Evolutionary conservation across 2,797 vertebrate genomes (phyloP).

Genomic region (Lemur catta): DNA sequence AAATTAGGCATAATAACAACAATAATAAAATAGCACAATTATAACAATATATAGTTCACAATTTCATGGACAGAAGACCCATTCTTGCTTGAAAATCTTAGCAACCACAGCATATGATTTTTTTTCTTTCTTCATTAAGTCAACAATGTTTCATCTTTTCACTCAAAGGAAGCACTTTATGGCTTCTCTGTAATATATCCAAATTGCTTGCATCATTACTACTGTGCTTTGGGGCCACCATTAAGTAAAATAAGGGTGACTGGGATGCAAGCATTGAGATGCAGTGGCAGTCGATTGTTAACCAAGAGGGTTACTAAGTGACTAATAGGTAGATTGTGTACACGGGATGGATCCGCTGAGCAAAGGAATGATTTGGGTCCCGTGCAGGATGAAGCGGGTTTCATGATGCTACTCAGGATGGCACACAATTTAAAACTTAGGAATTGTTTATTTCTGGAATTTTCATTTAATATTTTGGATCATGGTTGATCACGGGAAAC

Average conservation of each 20-base stretch:
- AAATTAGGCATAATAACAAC: neutral
- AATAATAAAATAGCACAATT: neutral
- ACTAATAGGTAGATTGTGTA: neutral
- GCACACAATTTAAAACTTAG: neutral
- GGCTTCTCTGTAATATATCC: neutral
- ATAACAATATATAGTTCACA: neutral
- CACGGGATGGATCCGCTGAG: neutral
- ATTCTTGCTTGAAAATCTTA: neutral
- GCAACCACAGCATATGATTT: neutral
- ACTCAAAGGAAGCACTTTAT: neutral
- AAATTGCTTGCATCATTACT: neutral
- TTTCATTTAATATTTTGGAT: neutral
- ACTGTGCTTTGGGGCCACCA: neutral
- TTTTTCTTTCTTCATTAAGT: neutral
- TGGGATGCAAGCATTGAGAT: neutral
- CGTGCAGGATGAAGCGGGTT: too few relatives aligned
- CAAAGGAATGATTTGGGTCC: neutral
- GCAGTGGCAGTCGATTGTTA: neutral
- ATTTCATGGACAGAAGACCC: neutral
- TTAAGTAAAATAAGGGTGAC: neutral
- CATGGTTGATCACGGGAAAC: neutral
- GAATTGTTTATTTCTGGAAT: neutral
- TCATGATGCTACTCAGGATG: too few relatives aligned
- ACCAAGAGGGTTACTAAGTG: neutral
- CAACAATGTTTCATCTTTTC: neutral